Percentiles rank a stretch among this genome's conserved stretches.
Conservation (phyloP, 2,888 invertebrate genomes). For the Pachymerium ferrugineum region DNA sequence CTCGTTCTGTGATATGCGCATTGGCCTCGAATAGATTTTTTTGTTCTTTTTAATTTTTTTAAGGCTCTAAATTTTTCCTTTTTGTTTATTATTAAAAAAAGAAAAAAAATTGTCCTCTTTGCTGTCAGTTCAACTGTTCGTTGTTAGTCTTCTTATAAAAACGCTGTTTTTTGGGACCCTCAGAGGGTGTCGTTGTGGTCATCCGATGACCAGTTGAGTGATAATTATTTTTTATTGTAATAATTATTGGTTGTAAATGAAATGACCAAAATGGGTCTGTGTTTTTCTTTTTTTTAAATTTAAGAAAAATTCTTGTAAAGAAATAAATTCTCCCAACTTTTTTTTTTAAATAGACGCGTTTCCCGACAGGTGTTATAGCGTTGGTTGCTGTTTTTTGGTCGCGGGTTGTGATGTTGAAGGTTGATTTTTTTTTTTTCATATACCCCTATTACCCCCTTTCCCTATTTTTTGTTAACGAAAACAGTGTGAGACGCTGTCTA, state of each 20-base stretch:
- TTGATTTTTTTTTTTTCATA: background rate
- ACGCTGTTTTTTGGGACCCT: slow-evolving; percentile 7
- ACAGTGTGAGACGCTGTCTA: slow-evolving; percentile 25
- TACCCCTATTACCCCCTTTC: background rate
- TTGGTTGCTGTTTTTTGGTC: slow-evolving; percentile 23
- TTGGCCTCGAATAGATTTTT: slow-evolving; percentile 6
- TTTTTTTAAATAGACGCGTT: slow-evolving; percentile 5
- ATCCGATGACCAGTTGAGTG: slow-evolving; percentile 9
- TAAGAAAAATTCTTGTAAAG: background rate
- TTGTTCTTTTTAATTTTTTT: background rate
- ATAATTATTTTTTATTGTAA: slow-evolving; percentile 11
- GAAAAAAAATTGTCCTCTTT: background rate
- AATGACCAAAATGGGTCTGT: background rate
- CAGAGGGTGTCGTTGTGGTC: slow-evolving; percentile 4
- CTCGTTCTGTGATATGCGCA: slow-evolving; percentile 25
- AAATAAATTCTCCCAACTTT: slow-evolving; percentile 7
- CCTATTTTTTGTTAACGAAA: slow-evolving; percentile 1
- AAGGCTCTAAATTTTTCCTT: background rate
- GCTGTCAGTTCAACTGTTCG: slow-evolving; percentile 22
- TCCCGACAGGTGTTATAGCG: background rate
- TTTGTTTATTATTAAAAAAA: background rate
- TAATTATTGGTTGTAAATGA: slow-evolving; percentile 7
- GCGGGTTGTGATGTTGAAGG: slow-evolving; percentile 14
- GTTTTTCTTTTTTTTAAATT: background rate
- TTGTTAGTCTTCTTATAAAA: slow-evolving; percentile 15